Evolutionary conservation across 2,113 vertebrate species (phyloP).

Genomic region (Cyphomyrus plagiostoma): DNA sequence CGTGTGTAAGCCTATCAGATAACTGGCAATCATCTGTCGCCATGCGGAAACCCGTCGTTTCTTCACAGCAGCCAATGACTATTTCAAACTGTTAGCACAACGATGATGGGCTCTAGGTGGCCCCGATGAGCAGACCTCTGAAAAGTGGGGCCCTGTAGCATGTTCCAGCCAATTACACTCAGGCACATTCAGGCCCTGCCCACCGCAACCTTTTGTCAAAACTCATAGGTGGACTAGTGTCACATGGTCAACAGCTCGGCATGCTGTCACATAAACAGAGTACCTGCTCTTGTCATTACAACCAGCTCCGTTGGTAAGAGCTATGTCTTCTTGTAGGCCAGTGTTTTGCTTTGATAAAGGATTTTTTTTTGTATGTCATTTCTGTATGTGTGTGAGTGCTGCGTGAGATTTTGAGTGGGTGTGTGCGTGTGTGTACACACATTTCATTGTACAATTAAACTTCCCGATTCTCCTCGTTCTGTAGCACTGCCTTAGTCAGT

Average conservation of each 20-base stretch:
- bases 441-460: not conserved
- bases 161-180: not conserved
- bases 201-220: not conserved
- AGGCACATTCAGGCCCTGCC: not conserved
- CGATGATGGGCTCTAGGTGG: not conserved
- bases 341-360: not conserved
- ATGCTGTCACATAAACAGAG: not conserved
- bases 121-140: not conserved
- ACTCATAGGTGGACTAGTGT: not conserved
- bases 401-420: not conserved
- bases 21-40: not conserved
- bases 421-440: not conserved
- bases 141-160: not conserved
- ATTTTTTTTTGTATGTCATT: not conserved
- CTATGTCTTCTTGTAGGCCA: constrained; percentile 9
- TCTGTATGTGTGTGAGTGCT: not conserved
- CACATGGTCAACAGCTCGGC: not conserved
- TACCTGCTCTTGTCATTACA: not conserved
- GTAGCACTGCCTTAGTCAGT: constrained; percentile 24
- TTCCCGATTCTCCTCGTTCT: constrained; percentile 5
- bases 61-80: constrained; percentile 10
- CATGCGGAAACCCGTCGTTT: not conserved
- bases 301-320: not conserved
- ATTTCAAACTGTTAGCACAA: constrained; percentile 12
- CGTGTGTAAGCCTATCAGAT: not conserved